Base-by-base conservation (phyloP, 2,888 invertebrate genomes). In the Melangyna quadrimaculata region DNA sequence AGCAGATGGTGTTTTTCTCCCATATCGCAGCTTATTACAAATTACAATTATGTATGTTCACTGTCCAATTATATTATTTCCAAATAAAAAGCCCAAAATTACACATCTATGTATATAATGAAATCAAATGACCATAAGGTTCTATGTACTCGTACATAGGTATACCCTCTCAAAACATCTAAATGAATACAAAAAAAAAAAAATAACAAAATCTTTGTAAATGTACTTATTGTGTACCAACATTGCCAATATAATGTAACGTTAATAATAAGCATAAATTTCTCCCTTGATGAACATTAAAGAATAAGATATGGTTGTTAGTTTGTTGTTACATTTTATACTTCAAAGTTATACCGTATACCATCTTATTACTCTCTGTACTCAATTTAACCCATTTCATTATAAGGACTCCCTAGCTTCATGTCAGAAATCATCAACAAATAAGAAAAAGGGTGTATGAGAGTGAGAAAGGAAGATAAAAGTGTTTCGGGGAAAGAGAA, bases 331-430 rank as follows among this genome's bases (percentile, higher is more conserved):
- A 32, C 8, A 14, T 48, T 8, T 59, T 43, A 61, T 45, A 19
- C 53, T 79, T 67, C 51, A 35, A 67, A 74, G 73, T 73, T 55
- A 59, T 67, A 61, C 29, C 19, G 10, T 17, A n/a, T n/a, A 48
- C 35, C 24, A 14, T 4, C 67, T 67, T 67, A 67, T 67, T 67
- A 67, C 67, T 61, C 51, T 45, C 45, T 37, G 57, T 55, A 61
- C 48, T 79, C 57, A 74, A 74, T 74, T 79, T 70, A 71, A 71
- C 65, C 74, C 78, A 78, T 69, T 73, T 69, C 63, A 37, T 43
- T 29, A 37, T 51, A 67, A 69, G 53, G 22, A 70, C 55, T 55
- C 74, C 73, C 63, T 48, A 40, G 35, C 12, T 12, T n/a, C 35
- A 24, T n/a, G 35, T 48, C 48, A 67, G 32, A 35, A 67, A 29